A percentile compares a stretch with the other conserved stretches of the same genome.
Conservation (phyloP, 2,888 invertebrate genomes). For the Pediacus dermestoides region DNA sequence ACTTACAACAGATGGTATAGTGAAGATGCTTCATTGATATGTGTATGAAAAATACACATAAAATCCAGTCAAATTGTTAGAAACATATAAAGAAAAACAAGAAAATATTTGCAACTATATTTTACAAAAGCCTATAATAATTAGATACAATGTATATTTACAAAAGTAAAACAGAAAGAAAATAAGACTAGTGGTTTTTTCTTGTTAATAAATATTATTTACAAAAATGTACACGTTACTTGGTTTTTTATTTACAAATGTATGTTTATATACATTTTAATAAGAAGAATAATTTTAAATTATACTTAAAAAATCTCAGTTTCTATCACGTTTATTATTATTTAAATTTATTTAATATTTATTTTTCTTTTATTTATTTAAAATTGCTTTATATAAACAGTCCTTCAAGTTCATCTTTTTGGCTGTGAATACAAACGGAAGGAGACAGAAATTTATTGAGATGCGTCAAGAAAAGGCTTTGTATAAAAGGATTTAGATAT, state of each 20-base stretch:
- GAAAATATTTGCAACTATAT: slow-evolving; percentile 34
- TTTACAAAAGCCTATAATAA: slow-evolving; percentile 15
- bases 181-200: slow-evolving; percentile 36
- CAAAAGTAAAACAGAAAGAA: slow-evolving; percentile 20
- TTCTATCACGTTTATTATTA: slow-evolving; percentile 38
- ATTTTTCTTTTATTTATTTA: slow-evolving; percentile 13
- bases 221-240: slow-evolving; percentile 18
- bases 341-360: slow-evolving; percentile 22
- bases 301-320: slow-evolving; percentile 36
- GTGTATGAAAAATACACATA: slow-evolving; percentile 42
- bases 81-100: slow-evolving; percentile 29
- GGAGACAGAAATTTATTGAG: no score
- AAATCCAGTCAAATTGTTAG: slow-evolving; percentile 40
- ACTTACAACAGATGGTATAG: slow-evolving; percentile 43
- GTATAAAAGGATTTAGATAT: no score
- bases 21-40: no score
- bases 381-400: slow-evolving; percentile 30
- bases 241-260: slow-evolving; percentile 19
- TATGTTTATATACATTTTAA: slow-evolving; percentile 28
- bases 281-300: slow-evolving; percentile 38
- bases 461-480: no score
- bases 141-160: slow-evolving; percentile 16
- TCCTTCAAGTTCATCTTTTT: slow-evolving; percentile 17
- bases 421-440: neutral
- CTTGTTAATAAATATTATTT: slow-evolving; percentile 25